Base-by-base conservation (phyloP, 2,888 invertebrate genomes). In the Xanthia togata region DNA sequence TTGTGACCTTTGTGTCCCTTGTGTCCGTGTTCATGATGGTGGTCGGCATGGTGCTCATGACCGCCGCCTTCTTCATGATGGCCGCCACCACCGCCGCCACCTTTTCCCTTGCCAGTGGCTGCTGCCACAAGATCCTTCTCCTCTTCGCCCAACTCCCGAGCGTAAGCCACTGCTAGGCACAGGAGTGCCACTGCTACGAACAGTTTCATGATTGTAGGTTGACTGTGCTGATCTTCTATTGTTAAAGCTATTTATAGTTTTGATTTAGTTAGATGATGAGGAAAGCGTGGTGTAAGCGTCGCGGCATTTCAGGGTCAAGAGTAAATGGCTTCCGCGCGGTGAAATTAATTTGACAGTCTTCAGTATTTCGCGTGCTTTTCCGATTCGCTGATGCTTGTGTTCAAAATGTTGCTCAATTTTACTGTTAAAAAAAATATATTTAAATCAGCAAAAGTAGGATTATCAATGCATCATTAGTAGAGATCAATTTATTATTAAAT, bases 1-100 rank as follows among this genome's bases (percentile, higher is more conserved):
- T 96, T 95, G 83, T 96, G 96, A 2, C 96, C 96, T 82, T 96
- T 96, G 84, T 95, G 94, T 31, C 93, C 96, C 44, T 95, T 93
- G 44, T 93, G 91, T 0, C 93, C 95, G 53, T 96, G 96, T 0
- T 95, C 94, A 71, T 96, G 95, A 62, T 96, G 95, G 68, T 96
- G 96, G 57, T 95, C 90, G 0, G 89, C 93, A 57, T 96, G 95
- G 73, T 96, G 96, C 20, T 96, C 92, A 57, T 96, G 90, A 57
- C 96, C 96, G 17, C 95, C 95, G 3, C 96, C 96, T 76, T 90
- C 90, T 81, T 95, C 95, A 72, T 96, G 96, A 31, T 94, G 92
- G 70, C 91, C 88, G 12, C 90, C 81, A 23, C 80, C 53, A 1
- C 74, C 77, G 1, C 76, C 67, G 8, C 76, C 79, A 2, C 81